Evolutionary conservation across 2,888 invertebrate genomes (phyloP).

Genomic region (Spialia ferax): DNA sequence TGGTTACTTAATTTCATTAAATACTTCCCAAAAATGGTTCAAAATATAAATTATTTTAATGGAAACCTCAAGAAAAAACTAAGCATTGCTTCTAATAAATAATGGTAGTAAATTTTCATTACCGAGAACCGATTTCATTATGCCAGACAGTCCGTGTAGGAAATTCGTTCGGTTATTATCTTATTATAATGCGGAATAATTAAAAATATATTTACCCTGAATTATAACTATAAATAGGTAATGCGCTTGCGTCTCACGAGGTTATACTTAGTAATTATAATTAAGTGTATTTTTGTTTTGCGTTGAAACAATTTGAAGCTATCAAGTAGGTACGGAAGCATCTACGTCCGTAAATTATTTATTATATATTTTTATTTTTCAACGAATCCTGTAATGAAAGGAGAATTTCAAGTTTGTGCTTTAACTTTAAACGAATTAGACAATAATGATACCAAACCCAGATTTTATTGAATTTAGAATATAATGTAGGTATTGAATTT

Average conservation of each 20-base stretch:
- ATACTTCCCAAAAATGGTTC: conserved; percentile 37
- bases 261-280: conserved; percentile 20
- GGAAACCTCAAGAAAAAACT: conserved; percentile 36
- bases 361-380: background rate
- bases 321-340: background rate
- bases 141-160: conserved; percentile 13
- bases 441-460: too few relatives aligned
- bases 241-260: conserved; percentile 13
- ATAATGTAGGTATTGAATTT: too few relatives aligned
- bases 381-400: background rate
- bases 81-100: conserved; percentile 30
- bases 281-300: conserved; percentile 14
- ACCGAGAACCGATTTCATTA: conserved; percentile 32
- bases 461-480: too few relatives aligned
- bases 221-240: conserved; percentile 25
- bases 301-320: background rate
- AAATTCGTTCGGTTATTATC: conserved; percentile 25
- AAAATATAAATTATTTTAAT: conserved; percentile 36
- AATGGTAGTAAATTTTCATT: conserved; percentile 35
- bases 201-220: conserved; percentile 14
- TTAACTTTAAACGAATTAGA: too few relatives aligned
- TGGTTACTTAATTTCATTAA: conserved; percentile 36
- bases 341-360: background rate
- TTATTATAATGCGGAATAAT: conserved; percentile 10
- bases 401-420: too few relatives aligned